Conservation (phyloP, 2,113 vertebrate genomes). For the Platichthys flesus region DNA sequence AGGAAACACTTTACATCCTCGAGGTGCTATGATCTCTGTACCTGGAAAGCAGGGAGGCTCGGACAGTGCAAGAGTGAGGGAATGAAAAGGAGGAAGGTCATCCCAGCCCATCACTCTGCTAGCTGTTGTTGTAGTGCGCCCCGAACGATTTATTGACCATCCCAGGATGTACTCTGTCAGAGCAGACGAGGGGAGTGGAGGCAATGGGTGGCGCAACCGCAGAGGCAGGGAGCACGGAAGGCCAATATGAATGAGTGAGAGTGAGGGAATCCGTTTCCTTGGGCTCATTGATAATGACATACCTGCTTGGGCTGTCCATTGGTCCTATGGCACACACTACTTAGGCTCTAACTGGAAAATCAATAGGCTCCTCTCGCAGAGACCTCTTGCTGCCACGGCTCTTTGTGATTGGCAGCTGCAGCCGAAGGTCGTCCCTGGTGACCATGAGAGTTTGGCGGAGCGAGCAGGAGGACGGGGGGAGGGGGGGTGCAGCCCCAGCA, state of each 20-base stretch:
- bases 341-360: slow-evolving; percentile 99
- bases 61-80: slow-evolving; percentile 21
- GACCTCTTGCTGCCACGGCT: slow-evolving; percentile 91
- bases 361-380: slow-evolving; percentile 92
- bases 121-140: slow-evolving; percentile 85
- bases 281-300: slow-evolving; percentile 99
- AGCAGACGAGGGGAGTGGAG: slow-evolving; percentile 72
- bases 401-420: slow-evolving; percentile 96
- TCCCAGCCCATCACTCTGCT: slow-evolving; percentile 63
- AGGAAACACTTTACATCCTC: slow-evolving; percentile 55
- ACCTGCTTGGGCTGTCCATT: slow-evolving; percentile 96
- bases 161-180: slow-evolving; percentile 87
- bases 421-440: slow-evolving; percentile 94
- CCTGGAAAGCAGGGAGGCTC: slow-evolving; percentile 5
- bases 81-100: slow-evolving; percentile 57
- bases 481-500: slow-evolving; percentile 78
- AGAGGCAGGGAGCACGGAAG: slow-evolving; percentile 32
- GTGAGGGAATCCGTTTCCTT: slow-evolving; percentile 85
- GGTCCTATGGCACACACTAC: slow-evolving; percentile 96
- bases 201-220: slow-evolving; percentile 69
- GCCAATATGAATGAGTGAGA: slow-evolving; percentile 90
- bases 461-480: slow-evolving; percentile 76
- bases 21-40: slow-evolving; percentile 64
- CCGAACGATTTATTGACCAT: slow-evolving; percentile 93
- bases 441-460: slow-evolving; percentile 85